phyloP scores from a whole-genome alignment of 2,113 vertebrate genomes.

The Equus quagga region DNA sequence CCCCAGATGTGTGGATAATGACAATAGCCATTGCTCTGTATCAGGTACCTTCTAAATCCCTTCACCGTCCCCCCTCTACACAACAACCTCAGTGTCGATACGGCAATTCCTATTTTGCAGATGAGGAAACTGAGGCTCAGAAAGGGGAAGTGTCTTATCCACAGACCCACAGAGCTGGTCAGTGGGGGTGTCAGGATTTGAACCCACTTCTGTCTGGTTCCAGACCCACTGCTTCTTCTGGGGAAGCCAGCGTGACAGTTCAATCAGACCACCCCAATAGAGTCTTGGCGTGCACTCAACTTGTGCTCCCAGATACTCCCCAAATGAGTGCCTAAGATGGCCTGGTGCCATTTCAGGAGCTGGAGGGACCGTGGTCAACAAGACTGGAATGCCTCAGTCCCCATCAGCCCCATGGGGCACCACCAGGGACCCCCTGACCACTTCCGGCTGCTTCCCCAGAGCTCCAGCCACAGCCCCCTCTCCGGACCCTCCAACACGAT shows the following conservation, averaged over 20 bases:
- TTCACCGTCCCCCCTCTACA: not conserved
- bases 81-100: not conserved
- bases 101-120: not conserved
- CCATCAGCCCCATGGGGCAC: not conserved
- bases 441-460: not conserved
- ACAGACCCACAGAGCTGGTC: not conserved
- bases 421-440: not conserved
- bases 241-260: not conserved
- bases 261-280: not conserved
- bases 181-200: not conserved
- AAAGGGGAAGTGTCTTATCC: not conserved
- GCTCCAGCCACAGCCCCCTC: not conserved
- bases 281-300: too few relatives aligned
- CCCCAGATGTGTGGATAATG: not conserved
- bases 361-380: not conserved
- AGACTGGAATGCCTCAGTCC: not conserved
- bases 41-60: not conserved
- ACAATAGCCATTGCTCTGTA: not conserved
- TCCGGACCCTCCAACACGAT: accelerated
- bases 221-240: not conserved
- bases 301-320: too few relatives aligned
- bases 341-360: not conserved
- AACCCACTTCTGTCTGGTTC: not conserved
- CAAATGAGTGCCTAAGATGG: too few relatives aligned
- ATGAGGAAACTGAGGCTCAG: not conserved